phyloP scores from a whole-genome alignment of 2,888 invertebrate genomes.

The Andrena minutula region DNA sequence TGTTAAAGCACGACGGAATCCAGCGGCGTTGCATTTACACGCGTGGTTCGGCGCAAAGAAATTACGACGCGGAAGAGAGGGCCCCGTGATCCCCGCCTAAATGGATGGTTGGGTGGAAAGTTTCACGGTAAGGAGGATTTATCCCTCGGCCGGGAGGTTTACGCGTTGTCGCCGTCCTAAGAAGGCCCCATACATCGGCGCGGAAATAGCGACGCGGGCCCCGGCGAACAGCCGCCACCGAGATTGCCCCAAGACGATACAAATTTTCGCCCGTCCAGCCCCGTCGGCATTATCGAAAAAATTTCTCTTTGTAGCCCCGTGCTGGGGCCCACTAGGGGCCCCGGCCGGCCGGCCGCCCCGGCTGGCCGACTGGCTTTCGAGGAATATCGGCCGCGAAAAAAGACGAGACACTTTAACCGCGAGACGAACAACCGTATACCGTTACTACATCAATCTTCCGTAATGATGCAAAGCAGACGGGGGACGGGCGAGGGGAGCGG shows the following conservation, averaged over 20 bases:
- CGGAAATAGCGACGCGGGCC: slow-evolving; percentile 25
- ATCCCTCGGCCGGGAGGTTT: slow-evolving; percentile 51
- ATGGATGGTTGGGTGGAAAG: slow-evolving; percentile 58
- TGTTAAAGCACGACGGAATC: slow-evolving; percentile 33
- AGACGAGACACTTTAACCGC: slow-evolving; percentile 53
- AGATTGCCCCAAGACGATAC: slow-evolving; percentile 39
- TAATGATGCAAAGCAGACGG: slow-evolving; percentile 61
- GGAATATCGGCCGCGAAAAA: slow-evolving; percentile 58
- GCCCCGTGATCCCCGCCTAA: slow-evolving; percentile 57
- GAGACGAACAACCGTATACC: slow-evolving; percentile 60
- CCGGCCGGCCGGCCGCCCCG: neutral
- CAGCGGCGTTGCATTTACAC: slow-evolving; percentile 47
- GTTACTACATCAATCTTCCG: slow-evolving; percentile 65
- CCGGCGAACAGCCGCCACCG: neutral
- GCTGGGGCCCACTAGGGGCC: slow-evolving; percentile 42
- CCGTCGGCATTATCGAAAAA: slow-evolving; percentile 50
- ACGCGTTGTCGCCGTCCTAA: slow-evolving; percentile 55
- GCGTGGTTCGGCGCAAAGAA: slow-evolving; percentile 54
- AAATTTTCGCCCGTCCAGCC: slow-evolving; percentile 33
- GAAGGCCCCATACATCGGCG: slow-evolving; percentile 44
- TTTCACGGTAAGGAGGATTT: slow-evolving; percentile 66
- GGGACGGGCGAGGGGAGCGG: slow-evolving; percentile 2
- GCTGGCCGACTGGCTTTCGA: slow-evolving; percentile 41
- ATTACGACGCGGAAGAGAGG: slow-evolving; percentile 66
- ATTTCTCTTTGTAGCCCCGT: slow-evolving; percentile 51